These are phyloP conservation scores for Chymomyza procnemis DNA, from an alignment of 2,888 invertebrate genomes.

Conservation along the genomic window DNA sequence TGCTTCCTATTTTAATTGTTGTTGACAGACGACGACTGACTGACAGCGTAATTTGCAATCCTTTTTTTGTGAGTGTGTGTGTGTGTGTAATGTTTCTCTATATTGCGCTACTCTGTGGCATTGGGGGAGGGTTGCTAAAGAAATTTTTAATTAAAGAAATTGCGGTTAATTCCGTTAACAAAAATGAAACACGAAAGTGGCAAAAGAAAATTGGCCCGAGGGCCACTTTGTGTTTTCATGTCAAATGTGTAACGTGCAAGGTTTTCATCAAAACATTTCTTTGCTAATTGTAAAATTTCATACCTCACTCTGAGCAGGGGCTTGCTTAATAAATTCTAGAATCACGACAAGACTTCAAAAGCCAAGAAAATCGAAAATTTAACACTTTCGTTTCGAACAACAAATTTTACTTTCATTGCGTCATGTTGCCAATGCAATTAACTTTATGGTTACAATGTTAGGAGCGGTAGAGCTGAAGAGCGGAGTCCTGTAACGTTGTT, in stretches of 20 bases:
- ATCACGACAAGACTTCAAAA: conserved; percentile 44
- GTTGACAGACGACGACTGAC: conserved; percentile 58
- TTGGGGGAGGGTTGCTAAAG: conserved; percentile 36
- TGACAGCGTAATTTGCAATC: conserved; percentile 66
- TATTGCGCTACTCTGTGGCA: background rate
- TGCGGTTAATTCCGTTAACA: conserved; percentile 75
- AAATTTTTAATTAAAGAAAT: conserved; percentile 76
- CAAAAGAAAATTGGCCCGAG: background rate
- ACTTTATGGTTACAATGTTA: conserved; percentile 26
- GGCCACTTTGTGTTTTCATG: background rate
- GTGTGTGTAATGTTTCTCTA: background rate
- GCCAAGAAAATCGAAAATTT: conserved; percentile 30
- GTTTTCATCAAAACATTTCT: background rate
- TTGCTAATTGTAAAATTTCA: background rate
- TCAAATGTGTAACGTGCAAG: background rate
- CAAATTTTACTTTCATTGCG: conserved; percentile 56
- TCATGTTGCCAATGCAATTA: conserved; percentile 60
- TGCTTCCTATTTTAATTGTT: conserved; percentile 71
- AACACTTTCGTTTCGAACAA: conserved; percentile 51
- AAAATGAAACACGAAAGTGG: background rate
- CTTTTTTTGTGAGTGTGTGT: conserved; percentile 37
- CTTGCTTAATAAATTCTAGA: background rate
- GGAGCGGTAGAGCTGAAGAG: background rate
- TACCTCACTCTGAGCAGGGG: conserved; percentile 5
- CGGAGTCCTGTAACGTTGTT: background rate